A percentile compares a stretch with the other conserved stretches of the same genome.
Evolutionary conservation across 2,888 invertebrate genomes (phyloP).

Genomic region (Agonopterix arenella): DNA sequence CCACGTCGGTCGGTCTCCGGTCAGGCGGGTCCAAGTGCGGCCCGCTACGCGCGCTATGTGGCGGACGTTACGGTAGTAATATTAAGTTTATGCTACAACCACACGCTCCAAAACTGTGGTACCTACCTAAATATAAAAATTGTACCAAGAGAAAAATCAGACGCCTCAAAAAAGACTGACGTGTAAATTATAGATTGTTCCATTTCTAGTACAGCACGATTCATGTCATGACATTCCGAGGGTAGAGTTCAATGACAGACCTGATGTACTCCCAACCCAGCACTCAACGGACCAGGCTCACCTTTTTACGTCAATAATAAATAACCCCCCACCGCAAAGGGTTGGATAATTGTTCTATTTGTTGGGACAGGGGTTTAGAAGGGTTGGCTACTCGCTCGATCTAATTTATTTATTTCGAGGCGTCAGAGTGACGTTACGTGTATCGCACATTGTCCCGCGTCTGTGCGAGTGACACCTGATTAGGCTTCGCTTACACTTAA

Average conservation of each 20-base stretch:
- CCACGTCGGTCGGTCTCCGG: too few species aligned
- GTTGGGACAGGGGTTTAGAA: conserved; percentile 45
- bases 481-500: conserved; percentile 4
- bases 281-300: conserved; percentile 9
- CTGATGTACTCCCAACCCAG: conserved; percentile 6
- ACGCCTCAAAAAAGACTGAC: not conserved
- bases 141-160: not conserved
- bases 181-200: not conserved
- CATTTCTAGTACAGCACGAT: conserved; percentile 1
- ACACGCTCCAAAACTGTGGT: too few species aligned
- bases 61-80: too few species aligned
- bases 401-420: conserved; percentile 52
- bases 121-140: too few species aligned
- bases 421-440: conserved; percentile 23
- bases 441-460: conserved; percentile 13
- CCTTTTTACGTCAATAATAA: conserved; percentile 60
- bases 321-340: conserved; percentile 47
- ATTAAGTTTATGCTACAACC: too few species aligned
- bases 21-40: too few species aligned
- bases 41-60: too few species aligned
- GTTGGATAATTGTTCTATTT: conserved; percentile 68
- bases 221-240: not conserved
- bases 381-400: conserved; percentile 39
- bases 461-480: conserved; percentile 23
- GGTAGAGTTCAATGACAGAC: conserved; percentile 2